Conservation (phyloP, 2,888 invertebrate species). For the Arrhopalites spinosus region DNA sequence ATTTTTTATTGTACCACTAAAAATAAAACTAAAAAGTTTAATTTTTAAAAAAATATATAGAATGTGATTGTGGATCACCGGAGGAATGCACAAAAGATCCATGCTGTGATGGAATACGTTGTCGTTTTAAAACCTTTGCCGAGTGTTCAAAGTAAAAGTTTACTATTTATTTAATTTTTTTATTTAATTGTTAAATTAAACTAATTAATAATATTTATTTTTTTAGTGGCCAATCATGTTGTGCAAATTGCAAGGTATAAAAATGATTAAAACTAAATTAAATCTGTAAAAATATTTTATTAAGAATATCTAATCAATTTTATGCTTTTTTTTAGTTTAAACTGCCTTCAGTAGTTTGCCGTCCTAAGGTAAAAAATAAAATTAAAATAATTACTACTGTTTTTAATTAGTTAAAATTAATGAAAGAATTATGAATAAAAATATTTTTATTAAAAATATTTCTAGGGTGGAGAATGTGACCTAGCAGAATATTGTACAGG, state of each 20-base stretch:
- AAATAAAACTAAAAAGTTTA: no score
- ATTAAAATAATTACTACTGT: no score
- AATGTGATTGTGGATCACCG: constrained; percentile 95
- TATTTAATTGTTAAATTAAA: no score
- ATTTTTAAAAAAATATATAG: no score
- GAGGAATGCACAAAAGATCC: constrained; percentile 90
- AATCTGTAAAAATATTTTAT: background rate
- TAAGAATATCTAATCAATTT: background rate
- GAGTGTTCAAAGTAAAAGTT: constrained; percentile 87
- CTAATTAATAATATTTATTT: no score
- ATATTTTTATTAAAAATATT: no score
- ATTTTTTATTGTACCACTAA: background rate
- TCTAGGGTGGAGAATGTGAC: constrained; percentile 83
- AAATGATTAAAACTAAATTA: background rate
- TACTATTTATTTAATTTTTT: no score
- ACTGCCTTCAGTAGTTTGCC: constrained; percentile 77
- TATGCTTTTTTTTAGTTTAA: constrained; percentile 66
- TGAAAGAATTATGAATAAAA: no score
- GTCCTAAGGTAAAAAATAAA: constrained; percentile 65
- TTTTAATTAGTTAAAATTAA: no score
- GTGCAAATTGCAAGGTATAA: constrained; percentile 14
- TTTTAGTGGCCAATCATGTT: background rate
- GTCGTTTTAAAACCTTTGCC: constrained; percentile 89
- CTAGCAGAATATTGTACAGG: constrained; percentile 94
- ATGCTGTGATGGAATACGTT: constrained; percentile 97